These are phyloP conservation scores for Drosophila macrospina DNA, from an alignment of 2,888 invertebrate species.

Conservation along the genomic window DNA sequence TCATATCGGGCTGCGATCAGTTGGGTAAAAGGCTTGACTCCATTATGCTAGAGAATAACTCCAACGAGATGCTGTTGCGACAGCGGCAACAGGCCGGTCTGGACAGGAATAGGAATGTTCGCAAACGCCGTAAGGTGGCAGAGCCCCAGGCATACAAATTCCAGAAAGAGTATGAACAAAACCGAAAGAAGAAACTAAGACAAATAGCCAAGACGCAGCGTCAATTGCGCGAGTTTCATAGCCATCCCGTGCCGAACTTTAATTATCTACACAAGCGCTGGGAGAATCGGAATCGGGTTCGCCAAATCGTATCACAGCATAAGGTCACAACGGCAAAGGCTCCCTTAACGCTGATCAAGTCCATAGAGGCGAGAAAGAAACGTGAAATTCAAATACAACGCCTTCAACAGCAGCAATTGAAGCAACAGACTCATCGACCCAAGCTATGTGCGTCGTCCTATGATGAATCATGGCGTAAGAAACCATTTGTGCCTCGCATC, in stretches of 20 bases:
- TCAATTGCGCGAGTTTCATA: conserved; percentile 27
- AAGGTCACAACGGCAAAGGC: conserved; percentile 49
- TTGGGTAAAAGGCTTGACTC: conserved; percentile 32
- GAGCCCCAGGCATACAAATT: conserved; percentile 25
- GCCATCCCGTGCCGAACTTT: conserved; percentile 58
- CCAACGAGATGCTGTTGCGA: conserved; percentile 31
- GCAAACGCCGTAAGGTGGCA: background rate
- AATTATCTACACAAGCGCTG: conserved; percentile 34
- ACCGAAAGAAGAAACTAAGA: conserved; percentile 4
- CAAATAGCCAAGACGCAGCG: background rate
- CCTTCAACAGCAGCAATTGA: background rate
- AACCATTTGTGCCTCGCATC: conserved; percentile 57
- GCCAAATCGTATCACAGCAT: conserved; percentile 13
- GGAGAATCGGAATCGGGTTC: conserved; percentile 23
- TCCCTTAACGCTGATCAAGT: conserved; percentile 47
- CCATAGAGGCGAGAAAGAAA: conserved; percentile 34
- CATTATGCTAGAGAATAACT: conserved; percentile 38
- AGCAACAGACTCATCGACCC: background rate
- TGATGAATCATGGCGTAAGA: conserved; percentile 29
- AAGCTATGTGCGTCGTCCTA: background rate
- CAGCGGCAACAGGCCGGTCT: conserved; percentile 65
- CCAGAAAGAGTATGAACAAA: conserved; percentile 38
- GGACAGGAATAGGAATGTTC: conserved; percentile 3
- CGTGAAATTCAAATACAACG: conserved; percentile 3
- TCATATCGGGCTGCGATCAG: conserved; percentile 6